phyloP scores from a whole-genome alignment of 1,140 invertebrate species.

The Pissodes strobi region DNA sequence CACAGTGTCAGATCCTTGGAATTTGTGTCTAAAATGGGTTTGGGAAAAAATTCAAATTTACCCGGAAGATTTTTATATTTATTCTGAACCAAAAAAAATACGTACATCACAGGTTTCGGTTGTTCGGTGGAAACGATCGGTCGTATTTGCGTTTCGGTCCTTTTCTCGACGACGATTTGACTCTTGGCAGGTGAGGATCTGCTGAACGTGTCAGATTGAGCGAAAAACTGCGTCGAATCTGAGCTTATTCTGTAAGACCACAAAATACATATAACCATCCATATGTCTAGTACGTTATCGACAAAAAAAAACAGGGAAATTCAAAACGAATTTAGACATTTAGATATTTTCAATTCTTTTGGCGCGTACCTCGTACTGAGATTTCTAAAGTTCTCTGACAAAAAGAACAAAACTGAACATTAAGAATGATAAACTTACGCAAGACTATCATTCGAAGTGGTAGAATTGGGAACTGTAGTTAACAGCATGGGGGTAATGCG shows the following conservation, averaged over 20 bases:
- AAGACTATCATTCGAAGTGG: conserved; percentile 1
- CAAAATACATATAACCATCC: too few relatives aligned
- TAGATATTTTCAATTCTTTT: too few relatives aligned
- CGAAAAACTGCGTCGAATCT: not conserved
- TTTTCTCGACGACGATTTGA: conserved; percentile 76
- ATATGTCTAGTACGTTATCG: too few relatives aligned
- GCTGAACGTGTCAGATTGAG: conserved; percentile 62
- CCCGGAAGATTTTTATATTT: too few relatives aligned
- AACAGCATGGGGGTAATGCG: conserved; percentile 96
- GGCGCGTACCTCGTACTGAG: too few relatives aligned
- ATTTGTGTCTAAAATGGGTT: conserved; percentile 10
- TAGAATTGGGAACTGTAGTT: conserved; percentile 66
- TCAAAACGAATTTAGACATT: too few relatives aligned
- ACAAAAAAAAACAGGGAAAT: too few relatives aligned
- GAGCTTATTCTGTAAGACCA: not conserved
- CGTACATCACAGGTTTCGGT: conserved; percentile 18
- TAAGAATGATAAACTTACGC: too few relatives aligned
- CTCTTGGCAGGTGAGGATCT: conserved; percentile 79
- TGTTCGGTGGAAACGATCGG: not conserved
- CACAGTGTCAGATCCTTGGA: conserved; percentile 19
- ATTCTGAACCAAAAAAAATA: conserved; percentile 3
- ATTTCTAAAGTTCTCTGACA: too few relatives aligned
- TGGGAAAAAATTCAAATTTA: too few relatives aligned
- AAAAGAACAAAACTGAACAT: too few relatives aligned
- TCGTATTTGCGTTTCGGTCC: conserved; percentile 32